These are phyloP conservation scores for Theonella swinhoei DNA, from an alignment of 37 sponge, comb jelly and placozoan genomes.

Conservation along the genomic window DNA sequence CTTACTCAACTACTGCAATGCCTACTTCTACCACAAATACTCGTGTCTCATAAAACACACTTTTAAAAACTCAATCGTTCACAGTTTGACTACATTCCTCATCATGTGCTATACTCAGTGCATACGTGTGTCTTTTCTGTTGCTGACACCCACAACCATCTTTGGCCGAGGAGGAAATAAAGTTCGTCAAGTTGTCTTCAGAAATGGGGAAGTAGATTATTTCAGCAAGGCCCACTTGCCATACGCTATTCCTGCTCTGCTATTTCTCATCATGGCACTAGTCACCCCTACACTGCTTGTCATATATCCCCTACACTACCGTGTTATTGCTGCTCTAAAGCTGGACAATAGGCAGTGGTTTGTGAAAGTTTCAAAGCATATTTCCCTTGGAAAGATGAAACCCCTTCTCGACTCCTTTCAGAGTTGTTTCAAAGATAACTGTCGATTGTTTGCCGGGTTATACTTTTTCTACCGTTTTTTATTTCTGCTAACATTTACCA, in stretches of 20 bases:
- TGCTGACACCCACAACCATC: too few species aligned
- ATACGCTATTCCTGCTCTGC: neutral
- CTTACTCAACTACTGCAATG: neutral
- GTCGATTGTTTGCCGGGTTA: slow-evolving; percentile 21
- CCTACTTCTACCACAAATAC: too few species aligned
- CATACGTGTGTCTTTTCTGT: too few species aligned
- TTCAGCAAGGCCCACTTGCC: neutral
- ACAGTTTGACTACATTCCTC: neutral
- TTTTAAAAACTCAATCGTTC: neutral
- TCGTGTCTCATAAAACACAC: too few species aligned
- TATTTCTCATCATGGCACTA: neutral
- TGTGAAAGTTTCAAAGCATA: neutral
- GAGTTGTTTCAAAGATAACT: slow-evolving; percentile 24
- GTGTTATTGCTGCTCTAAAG: neutral
- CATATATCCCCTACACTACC: neutral
- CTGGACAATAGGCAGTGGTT: too few species aligned
- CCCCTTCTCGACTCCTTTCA: slow-evolving; percentile 42
- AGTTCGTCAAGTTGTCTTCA: too few species aligned
- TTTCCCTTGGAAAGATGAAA: neutral
- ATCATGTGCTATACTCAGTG: neutral
- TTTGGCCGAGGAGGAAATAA: too few species aligned
- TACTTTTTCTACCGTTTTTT: slow-evolving; percentile 19
- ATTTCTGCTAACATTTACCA: neutral
- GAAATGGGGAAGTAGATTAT: too few species aligned
- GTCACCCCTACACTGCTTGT: neutral